Base-by-base conservation (phyloP, 2,797 vertebrate genomes). In the Sphenodon punctatus region DNA sequence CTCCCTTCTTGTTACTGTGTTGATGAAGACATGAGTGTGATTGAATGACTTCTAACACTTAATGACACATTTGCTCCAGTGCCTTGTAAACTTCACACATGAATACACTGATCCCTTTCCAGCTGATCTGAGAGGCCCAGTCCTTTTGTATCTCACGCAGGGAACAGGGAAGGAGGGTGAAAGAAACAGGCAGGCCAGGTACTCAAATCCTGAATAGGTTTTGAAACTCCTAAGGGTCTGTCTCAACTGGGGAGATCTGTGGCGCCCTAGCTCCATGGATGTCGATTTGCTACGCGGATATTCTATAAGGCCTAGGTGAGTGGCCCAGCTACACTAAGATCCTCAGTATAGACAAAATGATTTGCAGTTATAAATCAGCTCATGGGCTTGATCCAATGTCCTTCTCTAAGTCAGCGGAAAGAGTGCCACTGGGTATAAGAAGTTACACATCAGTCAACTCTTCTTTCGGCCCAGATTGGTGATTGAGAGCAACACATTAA, bases 21-120 rank as follows among this genome's bases (percentile, higher is more conserved):
- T 32, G 56, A 81, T 72, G 64, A 84, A 78, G 82, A 56, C 4
- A 76, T 76, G 49, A 88, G 42, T 39, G 14, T 46, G 80, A 86
- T 43, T 80, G 86, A 88, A 75, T 78, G 84, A 87, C 79, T 90
- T 73, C 73, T 88, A 88, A 88, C n/a, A 25, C 58, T 78, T 82
- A 88, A 87, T 78, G 89, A 74, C 90, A 90, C 80, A 73, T 92
- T 84, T 86, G 80, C 88, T 87, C 34, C 86, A 65, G 1, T 41
- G 65, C 65, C 90, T 91, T 87, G 86, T 6, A 46, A 87, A 78
- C 71, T 90, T 90, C 74, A 85, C 70, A 80, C 38, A 67, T 85
- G 71, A 61, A 90, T 77, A 84, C 88, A 61, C 5, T 8, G 63
- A 83, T 85, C 56, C 74, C 73, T 58, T 80, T 90, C 87, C 68